phyloP scores from a whole-genome alignment of 2,888 invertebrate genomes.

The Drosophila lutescens region DNA sequence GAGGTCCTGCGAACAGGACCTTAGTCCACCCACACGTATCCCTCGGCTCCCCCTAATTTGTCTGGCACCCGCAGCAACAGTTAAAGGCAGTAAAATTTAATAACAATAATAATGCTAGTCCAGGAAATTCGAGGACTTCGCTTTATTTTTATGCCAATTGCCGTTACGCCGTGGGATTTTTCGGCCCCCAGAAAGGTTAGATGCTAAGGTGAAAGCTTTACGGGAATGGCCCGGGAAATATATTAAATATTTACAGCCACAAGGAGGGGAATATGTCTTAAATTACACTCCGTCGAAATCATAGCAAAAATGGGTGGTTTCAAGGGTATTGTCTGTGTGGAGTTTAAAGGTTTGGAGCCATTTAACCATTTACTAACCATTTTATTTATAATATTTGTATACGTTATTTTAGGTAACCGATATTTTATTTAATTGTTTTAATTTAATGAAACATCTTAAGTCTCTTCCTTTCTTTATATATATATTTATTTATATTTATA shows the following conservation, averaged over 20 bases:
- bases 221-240: constrained; percentile 65
- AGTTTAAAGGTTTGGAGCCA: too few relatives aligned
- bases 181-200: constrained; percentile 11
- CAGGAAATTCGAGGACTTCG: constrained; percentile 55
- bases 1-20: constrained; percentile 30
- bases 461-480: too few relatives aligned
- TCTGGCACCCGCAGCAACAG: constrained; percentile 65
- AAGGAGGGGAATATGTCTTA: constrained; percentile 59
- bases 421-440: too few relatives aligned
- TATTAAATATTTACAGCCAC: constrained; percentile 45
- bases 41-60: constrained; percentile 51
- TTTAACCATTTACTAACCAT: too few relatives aligned
- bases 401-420: too few relatives aligned
- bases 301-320: constrained; percentile 25
- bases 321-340: not conserved
- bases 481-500: too few relatives aligned
- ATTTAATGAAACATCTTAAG: too few relatives aligned
- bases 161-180: not conserved
- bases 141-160: constrained; percentile 61
- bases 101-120: constrained; percentile 74
- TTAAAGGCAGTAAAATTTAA: constrained; percentile 79
- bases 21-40: not conserved
- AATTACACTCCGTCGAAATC: constrained; percentile 52
- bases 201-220: constrained; percentile 43
- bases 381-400: too few relatives aligned